Percentiles rank a stretch among this genome's conserved stretches.
Conservation (phyloP, 1,140 invertebrate species). For the Anoplolepis gracilipes region DNA sequence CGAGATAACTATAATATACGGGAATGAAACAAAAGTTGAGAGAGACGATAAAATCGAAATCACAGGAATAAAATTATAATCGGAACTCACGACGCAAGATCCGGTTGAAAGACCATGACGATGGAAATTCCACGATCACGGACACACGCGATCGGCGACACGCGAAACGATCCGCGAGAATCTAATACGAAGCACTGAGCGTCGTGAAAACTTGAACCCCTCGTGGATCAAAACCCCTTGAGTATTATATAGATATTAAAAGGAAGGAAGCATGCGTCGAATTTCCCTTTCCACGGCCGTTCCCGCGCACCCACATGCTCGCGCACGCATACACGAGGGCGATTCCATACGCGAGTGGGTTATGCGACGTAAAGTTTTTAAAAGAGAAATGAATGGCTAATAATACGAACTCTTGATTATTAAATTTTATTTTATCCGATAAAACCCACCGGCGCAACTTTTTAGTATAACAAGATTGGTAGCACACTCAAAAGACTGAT, state of each 20-base stretch:
- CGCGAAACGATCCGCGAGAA: conserved; percentile 54
- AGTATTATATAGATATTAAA: conserved; percentile 55
- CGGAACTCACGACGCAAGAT: conserved; percentile 14
- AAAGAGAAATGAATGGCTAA: neutral
- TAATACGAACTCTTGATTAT: neutral
- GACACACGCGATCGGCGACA: conserved; percentile 22
- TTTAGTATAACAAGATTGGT: too few species aligned
- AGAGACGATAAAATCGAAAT: neutral
- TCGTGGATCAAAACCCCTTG: conserved; percentile 69
- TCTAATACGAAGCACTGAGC: conserved; percentile 66
- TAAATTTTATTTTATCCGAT: too few species aligned
- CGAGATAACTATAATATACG: neutral
- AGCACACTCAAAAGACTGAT: too few species aligned
- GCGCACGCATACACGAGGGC: conserved; percentile 31
- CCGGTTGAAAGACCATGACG: neutral
- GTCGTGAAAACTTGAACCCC: conserved; percentile 69
- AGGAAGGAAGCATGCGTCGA: conserved; percentile 80
- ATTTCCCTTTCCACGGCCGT: conserved; percentile 77
- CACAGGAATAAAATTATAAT: neutral
- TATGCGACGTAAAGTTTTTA: neutral
- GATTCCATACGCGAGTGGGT: neutral
- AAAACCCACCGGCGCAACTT: too few species aligned
- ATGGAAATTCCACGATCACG: conserved; percentile 30
- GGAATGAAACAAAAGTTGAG: neutral
- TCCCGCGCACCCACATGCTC: conserved; percentile 40